Percentiles rank a stretch among this genome's conserved stretches.
Evolutionary conservation across 2,888 invertebrate genomes (phyloP).

Genomic region (Cephus pygmeus): DNA sequence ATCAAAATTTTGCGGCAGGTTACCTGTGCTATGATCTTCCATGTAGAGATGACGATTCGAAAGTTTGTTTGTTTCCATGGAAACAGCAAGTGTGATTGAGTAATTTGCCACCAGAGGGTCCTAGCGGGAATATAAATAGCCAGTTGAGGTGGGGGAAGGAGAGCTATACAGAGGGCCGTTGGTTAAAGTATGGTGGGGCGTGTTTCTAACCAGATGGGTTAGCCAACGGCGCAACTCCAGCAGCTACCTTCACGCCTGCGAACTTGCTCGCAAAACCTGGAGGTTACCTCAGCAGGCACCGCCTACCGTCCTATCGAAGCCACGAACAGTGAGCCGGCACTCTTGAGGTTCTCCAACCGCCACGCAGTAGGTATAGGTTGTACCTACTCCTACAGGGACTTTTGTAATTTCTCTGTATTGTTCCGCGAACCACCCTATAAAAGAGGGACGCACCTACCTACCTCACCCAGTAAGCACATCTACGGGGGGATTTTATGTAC

Average conservation of each 20-base stretch:
- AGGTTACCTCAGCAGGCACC: constrained; percentile 43
- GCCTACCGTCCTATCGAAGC: constrained; percentile 60
- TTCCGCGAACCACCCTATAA: constrained; percentile 3
- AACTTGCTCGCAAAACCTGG: constrained; percentile 46
- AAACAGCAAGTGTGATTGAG: neutral
- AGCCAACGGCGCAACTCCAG: constrained; percentile 47
- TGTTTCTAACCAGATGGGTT: neutral
- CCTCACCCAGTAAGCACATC: neutral
- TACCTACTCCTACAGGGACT: neutral
- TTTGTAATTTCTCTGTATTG: neutral
- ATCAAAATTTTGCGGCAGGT: neutral
- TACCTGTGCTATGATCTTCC: neutral
- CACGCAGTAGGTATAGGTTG: constrained; percentile 22
- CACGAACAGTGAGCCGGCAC: constrained; percentile 25
- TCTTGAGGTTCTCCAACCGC: constrained; percentile 47
- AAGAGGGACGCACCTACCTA: constrained; percentile 7
- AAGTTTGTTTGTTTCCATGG: neutral
- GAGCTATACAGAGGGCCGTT: neutral
- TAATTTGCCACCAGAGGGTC: neutral
- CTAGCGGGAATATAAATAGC: neutral
- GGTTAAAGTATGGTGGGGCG: neutral
- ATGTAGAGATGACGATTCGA: neutral
- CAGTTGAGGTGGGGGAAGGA: neutral
- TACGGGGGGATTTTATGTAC: neutral
- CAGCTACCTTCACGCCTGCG: constrained; percentile 46